phyloP scores from a whole-genome alignment of 1,140 invertebrate species.

The Drosophila bipectinata region DNA sequence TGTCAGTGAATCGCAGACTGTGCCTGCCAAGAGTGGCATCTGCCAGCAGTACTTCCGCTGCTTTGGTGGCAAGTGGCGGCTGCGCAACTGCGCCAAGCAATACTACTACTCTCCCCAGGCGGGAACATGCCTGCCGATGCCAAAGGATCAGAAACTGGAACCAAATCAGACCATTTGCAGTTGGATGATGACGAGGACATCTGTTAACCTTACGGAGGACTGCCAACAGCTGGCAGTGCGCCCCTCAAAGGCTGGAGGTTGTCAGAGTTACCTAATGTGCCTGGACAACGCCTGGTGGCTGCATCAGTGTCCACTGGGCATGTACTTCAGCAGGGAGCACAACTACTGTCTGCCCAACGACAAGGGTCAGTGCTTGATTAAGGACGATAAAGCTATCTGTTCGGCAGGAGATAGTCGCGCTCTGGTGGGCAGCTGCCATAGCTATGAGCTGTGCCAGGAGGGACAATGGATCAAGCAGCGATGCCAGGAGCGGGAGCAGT shows the following conservation, averaged over 20 bases:
- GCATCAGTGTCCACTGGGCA: constrained; percentile 70
- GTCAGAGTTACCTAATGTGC: constrained; percentile 71
- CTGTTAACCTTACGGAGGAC: not conserved
- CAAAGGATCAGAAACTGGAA: constrained; percentile 1
- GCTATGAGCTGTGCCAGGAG: constrained; percentile 51
- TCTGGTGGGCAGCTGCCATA: constrained; percentile 58
- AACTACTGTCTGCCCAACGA: constrained; percentile 76
- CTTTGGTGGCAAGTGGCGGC: constrained; percentile 63
- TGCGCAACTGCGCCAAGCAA: constrained; percentile 60
- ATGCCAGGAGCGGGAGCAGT: constrained; percentile 48
- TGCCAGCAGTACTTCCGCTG: constrained; percentile 75
- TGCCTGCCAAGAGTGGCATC: constrained; percentile 24
- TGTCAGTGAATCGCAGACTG: constrained; percentile 36
- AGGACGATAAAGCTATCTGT: constrained; percentile 12
- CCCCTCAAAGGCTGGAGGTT: constrained; percentile 29
- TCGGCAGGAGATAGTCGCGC: constrained; percentile 28
- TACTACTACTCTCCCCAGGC: constrained; percentile 51
- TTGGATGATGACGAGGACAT: not conserved
- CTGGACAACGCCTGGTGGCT: constrained; percentile 75
- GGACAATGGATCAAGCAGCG: constrained; percentile 40
- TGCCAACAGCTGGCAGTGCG: constrained; percentile 63
- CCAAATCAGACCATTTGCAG: constrained; percentile 20
- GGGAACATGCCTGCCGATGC: constrained; percentile 51
- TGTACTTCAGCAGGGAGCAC: constrained; percentile 64
- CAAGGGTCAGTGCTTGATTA: constrained; percentile 33